These are phyloP conservation scores for Dastarcus helophoroides DNA, from an alignment of 2,888 invertebrate genomes.

Conservation along the genomic window DNA sequence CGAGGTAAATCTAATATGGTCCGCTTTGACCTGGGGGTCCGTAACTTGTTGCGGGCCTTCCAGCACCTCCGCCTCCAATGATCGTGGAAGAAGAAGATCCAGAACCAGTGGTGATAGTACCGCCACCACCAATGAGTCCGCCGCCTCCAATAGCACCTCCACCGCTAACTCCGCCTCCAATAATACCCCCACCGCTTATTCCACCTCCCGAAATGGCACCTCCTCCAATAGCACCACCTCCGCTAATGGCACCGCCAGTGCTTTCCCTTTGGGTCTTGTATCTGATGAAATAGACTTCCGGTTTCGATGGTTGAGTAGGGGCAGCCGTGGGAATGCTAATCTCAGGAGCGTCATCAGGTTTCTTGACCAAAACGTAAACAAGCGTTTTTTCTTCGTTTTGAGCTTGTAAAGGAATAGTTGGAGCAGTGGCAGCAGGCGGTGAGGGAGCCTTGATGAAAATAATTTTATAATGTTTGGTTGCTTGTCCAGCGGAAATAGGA, in stretches of 20 bases:
- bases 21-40: no score
- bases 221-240: conserved; percentile 14
- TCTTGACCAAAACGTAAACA: conserved; percentile 81
- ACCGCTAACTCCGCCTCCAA: conserved; percentile 20
- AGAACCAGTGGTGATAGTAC: conserved; percentile 7
- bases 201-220: conserved; percentile 3
- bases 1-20: no score
- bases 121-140: conserved; percentile 7
- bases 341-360: conserved; percentile 74
- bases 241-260: conserved; percentile 24
- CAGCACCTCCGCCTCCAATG: conserved; percentile 17
- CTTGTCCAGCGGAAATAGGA: conserved; percentile 53
- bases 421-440: conserved; percentile 64
- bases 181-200: conserved; percentile 27
- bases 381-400: conserved; percentile 82
- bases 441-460: conserved; percentile 81
- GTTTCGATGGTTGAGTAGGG: conserved; percentile 77
- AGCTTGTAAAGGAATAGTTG: conserved; percentile 63
- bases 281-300: conserved; percentile 82
- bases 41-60: conserved; percentile 26
- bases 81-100: conserved; percentile 5
- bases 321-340: conserved; percentile 64
- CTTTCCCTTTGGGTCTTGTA: conserved; percentile 59
- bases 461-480: conserved; percentile 71
- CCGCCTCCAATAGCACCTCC: conserved; percentile 14